Evolutionary conservation across 1,140 invertebrate species (phyloP).

Genomic region (Drosophila lacertosa): DNA sequence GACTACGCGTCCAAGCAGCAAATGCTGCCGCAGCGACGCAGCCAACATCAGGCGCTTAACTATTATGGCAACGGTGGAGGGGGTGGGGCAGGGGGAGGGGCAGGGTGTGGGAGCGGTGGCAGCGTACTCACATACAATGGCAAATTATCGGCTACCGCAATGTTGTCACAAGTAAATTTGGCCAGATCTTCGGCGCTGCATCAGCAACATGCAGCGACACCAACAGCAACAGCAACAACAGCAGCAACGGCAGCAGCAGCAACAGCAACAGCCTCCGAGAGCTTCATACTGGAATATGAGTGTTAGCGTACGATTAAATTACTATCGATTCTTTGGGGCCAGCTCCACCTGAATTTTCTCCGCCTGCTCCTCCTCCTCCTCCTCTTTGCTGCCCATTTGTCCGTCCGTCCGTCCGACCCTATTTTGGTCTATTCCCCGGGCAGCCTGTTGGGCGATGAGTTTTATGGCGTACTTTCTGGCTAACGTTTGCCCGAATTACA

Average conservation of each 20-base stretch:
- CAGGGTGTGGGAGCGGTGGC: slow-evolving; percentile 25
- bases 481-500: slow-evolving; percentile 54
- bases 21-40: slow-evolving; percentile 16
- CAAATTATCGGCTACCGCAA: slow-evolving; percentile 77
- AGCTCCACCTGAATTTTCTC: background rate
- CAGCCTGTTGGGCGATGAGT: slow-evolving; percentile 38
- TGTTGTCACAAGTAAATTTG: slow-evolving; percentile 80
- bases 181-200: slow-evolving; percentile 46
- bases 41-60: slow-evolving; percentile 52
- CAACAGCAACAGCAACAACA: slow-evolving; percentile 24
- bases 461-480: slow-evolving; percentile 15
- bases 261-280: slow-evolving; percentile 40
- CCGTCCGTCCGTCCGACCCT: background rate
- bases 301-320: slow-evolving; percentile 72
- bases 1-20: slow-evolving; percentile 58
- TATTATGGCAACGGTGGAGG: slow-evolving; percentile 64
- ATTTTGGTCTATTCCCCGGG: slow-evolving; percentile 11
- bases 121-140: slow-evolving; percentile 65
- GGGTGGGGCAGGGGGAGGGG: slow-evolving; percentile 33
- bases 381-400: background rate
- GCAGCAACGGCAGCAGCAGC: slow-evolving; percentile 5
- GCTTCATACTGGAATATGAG: slow-evolving; percentile 80
- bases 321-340: slow-evolving; percentile 46
- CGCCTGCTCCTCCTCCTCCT: background rate
- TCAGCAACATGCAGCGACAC: slow-evolving; percentile 37